Base-by-base conservation (phyloP, 1,140 invertebrate genomes). In the Drosophila pruinosa region DNA sequence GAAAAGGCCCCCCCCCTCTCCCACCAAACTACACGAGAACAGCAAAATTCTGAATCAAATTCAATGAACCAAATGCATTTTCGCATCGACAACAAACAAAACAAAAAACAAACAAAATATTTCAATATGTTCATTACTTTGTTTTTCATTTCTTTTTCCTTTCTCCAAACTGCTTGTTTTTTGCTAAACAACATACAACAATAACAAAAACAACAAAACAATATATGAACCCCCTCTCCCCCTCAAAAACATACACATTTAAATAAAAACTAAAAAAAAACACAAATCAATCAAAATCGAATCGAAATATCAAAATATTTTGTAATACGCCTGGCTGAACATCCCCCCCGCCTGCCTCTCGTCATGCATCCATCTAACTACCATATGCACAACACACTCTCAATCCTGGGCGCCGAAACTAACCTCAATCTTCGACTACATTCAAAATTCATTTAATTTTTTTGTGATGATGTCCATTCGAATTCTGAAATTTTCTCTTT, bases 111-210 rank as follows among this genome's bases (percentile, higher is more conserved):
- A 34, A 50, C 34, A 65, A 88, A 74, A 88, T 88, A 88, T 88
- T 75, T 88, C 82, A 88, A 88, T 58, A 82, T 88, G 71, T 88
- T 88, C 78, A 88, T 88, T 88, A 88, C 82, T 82, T 86, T 86
- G 82, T 88, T 86, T 88, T 88, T 88, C 64, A 78, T 88, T 88
- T 88, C 78, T 82, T 88, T 86, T 88, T 88, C 78, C 78, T 88
- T 88, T 88, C 78, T 88, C 83, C 83, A 81, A 86, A 88, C 77
- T 86, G 82, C 82, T 86, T 85, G 81, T 85, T 86, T 86, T 76
- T 86, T 82, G 82, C 82, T 86, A 83, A 75, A 82, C 59, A 82
- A 82, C 64, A 83, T 72, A 86, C 69, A 64, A 81, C 72, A 63
- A 72, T 50, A 68, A 69, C 59, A 58, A 78, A 61, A 63, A 68